Evolutionary conservation across 2,888 invertebrate genomes (phyloP).

Genomic region (Lagria hirta): DNA sequence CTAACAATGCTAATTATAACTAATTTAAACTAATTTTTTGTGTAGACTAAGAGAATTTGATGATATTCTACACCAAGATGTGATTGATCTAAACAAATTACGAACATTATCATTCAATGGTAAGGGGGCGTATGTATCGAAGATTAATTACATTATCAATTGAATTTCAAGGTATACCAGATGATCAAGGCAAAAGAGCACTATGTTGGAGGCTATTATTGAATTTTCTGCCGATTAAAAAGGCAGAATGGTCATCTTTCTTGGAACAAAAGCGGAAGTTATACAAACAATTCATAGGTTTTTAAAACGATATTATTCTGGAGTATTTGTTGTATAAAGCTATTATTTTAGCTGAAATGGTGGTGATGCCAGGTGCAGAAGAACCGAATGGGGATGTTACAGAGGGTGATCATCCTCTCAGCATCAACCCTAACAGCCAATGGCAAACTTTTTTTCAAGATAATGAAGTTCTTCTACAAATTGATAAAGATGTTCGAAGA

Average conservation of each 20-base stretch:
- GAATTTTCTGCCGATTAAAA: conserved; percentile 77
- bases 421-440: conserved; percentile 91
- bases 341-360: conserved; percentile 72
- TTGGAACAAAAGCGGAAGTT: conserved; percentile 74
- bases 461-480: conserved; percentile 95
- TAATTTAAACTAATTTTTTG: conserved; percentile 35
- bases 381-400: conserved; percentile 64
- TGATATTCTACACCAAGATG: conserved; percentile 67
- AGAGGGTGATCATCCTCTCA: conserved; percentile 83
- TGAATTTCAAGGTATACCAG: conserved; percentile 74
- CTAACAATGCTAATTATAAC: conserved; percentile 17
- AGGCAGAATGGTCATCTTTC: conserved; percentile 66
- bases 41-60: conserved; percentile 81
- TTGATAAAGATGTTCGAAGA: conserved; percentile 94
- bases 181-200: conserved; percentile 79
- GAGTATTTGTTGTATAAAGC: background rate
- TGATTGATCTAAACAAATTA: conserved; percentile 69
- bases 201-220: conserved; percentile 87
- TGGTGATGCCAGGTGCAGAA: conserved; percentile 75
- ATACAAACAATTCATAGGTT: conserved; percentile 82
- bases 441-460: conserved; percentile 97
- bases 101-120: conserved; percentile 78
- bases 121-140: conserved; percentile 53
- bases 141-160: no score
- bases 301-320: conserved; percentile 35